Base-by-base conservation (phyloP, 2,113 vertebrate genomes). In the Percopsis transmontana region DNA sequence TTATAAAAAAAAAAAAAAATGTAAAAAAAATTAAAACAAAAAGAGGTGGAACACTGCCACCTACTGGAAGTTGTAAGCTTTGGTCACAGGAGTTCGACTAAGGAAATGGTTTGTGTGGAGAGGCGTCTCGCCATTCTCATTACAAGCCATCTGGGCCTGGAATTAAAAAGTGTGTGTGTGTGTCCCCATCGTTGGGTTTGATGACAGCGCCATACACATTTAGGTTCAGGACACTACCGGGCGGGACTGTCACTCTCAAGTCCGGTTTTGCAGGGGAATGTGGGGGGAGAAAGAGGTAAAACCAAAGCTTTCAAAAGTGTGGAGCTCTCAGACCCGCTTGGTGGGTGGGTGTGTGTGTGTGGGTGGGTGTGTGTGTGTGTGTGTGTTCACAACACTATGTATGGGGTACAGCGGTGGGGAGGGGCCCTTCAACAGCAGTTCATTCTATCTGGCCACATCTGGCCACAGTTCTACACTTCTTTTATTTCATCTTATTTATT, bases 61-160 rank as follows among this genome's bases (percentile, higher is more conserved):
- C 91, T 84, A 77, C 85, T 90, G 92, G 91, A 87, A 88, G 89
- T 88, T 84, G 60, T 77, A 77, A 79, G 85, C 92, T 93, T 92
- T 93, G 92, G 92, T 93, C 92, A 91, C 82, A 85, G 81, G 78
- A 81, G 71, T 81, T 62, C 13, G 62, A 54, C 18, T n/a, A 51
- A 10, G 33, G 8, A n/a, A 41, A 15, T 38, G 3, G 40, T 12
- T 14, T n/a, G 21, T 13, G 21, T 13, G 51, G 51, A 23, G 79
- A 82, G 53, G 67, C 77, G 65, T 72, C 68, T 7, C 48, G 66
- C 47, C 54, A 53, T 77, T 73, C 68, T 81, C 64, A 33, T 79
- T 63, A 60, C 60, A 75, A 71, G 79, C 58, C 61, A 65, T 62
- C 60, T 69, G 60, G 75, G 60, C 68, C 60, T 85, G 80, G 80